A percentile compares a stretch with the other conserved stretches of the same genome.
phyloP scores from a whole-genome alignment of 2,888 invertebrate genomes.

The Epistrophe eligans region DNA sequence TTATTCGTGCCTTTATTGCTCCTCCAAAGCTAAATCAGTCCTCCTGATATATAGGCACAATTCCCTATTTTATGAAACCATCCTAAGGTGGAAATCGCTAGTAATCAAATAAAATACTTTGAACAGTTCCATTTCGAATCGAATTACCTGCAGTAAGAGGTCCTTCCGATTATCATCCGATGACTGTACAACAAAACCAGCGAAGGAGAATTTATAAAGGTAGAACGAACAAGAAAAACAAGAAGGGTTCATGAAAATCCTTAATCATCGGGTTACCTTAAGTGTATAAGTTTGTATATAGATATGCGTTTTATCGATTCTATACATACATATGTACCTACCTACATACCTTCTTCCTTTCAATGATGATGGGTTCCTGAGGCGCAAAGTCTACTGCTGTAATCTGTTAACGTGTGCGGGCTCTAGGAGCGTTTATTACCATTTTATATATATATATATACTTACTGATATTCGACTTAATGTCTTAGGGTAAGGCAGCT shows the following conservation, averaged over 20 bases:
- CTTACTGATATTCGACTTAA: constrained; percentile 38
- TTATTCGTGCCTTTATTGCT: not conserved
- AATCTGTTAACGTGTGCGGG: constrained; percentile 2
- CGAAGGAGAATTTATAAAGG: not conserved
- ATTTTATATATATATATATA: not conserved
- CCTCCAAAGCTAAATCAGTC: not conserved
- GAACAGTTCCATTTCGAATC: constrained; percentile 54
- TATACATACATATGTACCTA: not conserved
- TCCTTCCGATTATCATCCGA: constrained; percentile 42
- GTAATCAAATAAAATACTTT: constrained; percentile 69
- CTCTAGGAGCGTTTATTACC: constrained; percentile 40
- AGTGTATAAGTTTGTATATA: not conserved
- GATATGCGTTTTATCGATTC: not conserved
- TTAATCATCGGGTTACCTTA: constrained; percentile 35
- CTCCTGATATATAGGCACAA: not conserved
- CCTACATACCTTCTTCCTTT: too few relatives aligned
- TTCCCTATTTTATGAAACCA: constrained; percentile 5
- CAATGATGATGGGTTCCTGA: constrained; percentile 10
- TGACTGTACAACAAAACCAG: constrained; percentile 3
- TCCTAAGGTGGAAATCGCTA: constrained; percentile 54
- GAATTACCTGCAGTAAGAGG: constrained; percentile 53
- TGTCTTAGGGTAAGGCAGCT: constrained; percentile 47
- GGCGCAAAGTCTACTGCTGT: not conserved
- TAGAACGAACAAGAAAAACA: not conserved
- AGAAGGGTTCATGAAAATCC: constrained; percentile 22